Evolutionary conservation across 2,113 vertebrate genomes (phyloP).

Genomic region (Rhynchopsitta pachyrhyncha): DNA sequence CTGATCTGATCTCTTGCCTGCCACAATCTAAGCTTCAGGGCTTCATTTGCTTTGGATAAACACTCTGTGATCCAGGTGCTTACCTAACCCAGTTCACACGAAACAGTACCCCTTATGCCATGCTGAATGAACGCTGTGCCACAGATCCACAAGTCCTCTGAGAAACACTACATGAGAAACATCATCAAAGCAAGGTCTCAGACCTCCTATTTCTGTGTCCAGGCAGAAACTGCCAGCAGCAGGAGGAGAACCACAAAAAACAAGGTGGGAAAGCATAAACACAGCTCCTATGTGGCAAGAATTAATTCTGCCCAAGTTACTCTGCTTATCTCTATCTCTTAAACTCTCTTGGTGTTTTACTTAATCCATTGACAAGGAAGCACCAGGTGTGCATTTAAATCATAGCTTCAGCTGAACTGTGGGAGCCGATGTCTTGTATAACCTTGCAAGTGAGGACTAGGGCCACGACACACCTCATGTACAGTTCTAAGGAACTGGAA

Average conservation of each 20-base stretch:
- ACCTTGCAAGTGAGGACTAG: neutral
- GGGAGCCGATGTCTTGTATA: neutral
- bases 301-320: neutral
- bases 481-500: neutral
- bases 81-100: neutral
- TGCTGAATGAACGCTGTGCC: rapidly evolving
- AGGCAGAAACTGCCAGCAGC: neutral
- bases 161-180: rapidly evolving
- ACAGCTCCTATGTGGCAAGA: neutral
- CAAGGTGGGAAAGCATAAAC: neutral
- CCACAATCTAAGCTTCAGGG: neutral
- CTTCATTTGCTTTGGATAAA: neutral
- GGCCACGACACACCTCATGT: neutral
- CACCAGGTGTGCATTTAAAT: neutral
- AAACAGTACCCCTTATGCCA: neutral
- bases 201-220: neutral
- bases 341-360: neutral
- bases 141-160: too few relatives aligned
- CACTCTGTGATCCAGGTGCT: neutral
- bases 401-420: neutral
- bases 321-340: neutral
- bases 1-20: neutral
- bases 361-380: neutral
- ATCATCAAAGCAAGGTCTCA: neutral
- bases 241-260: neutral